Evolutionary conservation across 2,113 vertebrate genomes (phyloP), one percentile per base, ranked within the genome.

Genomic region (Carettochelys insculpta): DNA sequence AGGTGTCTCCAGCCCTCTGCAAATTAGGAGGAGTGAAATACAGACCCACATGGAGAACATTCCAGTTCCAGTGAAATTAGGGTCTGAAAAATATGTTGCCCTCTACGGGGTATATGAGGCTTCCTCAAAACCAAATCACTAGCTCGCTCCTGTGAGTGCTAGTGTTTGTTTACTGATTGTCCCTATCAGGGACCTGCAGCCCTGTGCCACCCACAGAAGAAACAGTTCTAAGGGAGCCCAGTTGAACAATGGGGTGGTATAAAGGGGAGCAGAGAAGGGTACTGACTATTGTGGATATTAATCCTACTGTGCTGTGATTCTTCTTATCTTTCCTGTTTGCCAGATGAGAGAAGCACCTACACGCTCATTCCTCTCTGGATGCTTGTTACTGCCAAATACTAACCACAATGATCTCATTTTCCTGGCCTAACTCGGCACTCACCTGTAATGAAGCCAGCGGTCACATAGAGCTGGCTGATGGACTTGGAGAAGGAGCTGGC

Each of bases 391-490:
- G 51, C 9, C 8, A 9, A 47, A 88, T 8, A 50, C 61, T 47
- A 79, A 68, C 8, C 31, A 3, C 20, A 75, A 90, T 81, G 92
- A 88, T 34, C 31, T 81, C 22, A 17, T 56, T 68, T 84, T 80
- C 75, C 45, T 22, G 79, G 80, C 31, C 17, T 43, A 25, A 27
- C 1, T n/a, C 3, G 8, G 24, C 58, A 95, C 97, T 97, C 93
- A 99, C 99, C 99, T 92, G 98, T 98, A 91, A 99, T 97, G 78
- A 99, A 45, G 73, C 99, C 99, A 1, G 98, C 97, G 0, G 98
- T 98, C 91, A 99, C 1, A 96, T 99, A 99, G 8, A 99, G 98
- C 92, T 99, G 97, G 51, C 83, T 34, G 77, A 99, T 98, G 75
- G 98, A 98, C 82, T 71, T 92, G 92, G 98, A 98, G 96, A 99